phyloP scores from a whole-genome alignment of 2,888 invertebrate genomes.

The Sicus ferrugineus region DNA sequence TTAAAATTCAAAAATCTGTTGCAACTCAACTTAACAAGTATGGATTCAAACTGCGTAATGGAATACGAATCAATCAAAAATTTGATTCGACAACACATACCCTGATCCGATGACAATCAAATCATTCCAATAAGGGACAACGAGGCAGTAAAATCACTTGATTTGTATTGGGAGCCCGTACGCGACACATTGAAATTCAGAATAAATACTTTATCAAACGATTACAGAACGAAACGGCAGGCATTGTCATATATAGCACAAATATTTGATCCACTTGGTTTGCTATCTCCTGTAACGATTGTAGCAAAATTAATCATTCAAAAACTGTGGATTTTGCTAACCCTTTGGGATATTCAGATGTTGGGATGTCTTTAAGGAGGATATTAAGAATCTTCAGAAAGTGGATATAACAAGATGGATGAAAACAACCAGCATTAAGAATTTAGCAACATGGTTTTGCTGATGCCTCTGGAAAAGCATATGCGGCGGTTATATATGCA shows the following conservation, averaged over 20 bases:
- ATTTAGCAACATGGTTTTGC: neutral
- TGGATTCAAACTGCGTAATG: too few species aligned
- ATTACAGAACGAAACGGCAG: too few species aligned
- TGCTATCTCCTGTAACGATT: conserved; percentile 16
- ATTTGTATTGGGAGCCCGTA: neutral
- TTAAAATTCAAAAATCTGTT: too few species aligned
- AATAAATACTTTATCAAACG: neutral
- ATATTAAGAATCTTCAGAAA: conserved; percentile 4
- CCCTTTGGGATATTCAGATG: neutral
- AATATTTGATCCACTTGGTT: conserved; percentile 9
- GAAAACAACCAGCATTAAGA: neutral
- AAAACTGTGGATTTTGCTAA: conserved; percentile 11
- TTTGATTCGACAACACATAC: conserved; percentile 25
- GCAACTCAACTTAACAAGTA: too few species aligned
- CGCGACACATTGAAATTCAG: neutral
- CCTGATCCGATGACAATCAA: conserved; percentile 5
- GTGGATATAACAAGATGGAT: conserved; percentile 27
- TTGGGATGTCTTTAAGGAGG: neutral
- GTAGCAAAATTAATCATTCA: conserved; percentile 28
- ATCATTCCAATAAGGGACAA: conserved; percentile 33
- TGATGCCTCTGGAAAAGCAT: conserved; percentile 1
- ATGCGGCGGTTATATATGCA: neutral
- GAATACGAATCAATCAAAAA: conserved; percentile 33
- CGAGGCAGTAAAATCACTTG: conserved; percentile 4
- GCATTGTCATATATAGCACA: neutral